These are phyloP conservation scores for Limnephilus lunatus DNA, from an alignment of 2,888 invertebrate genomes.

Conservation along the genomic window DNA sequence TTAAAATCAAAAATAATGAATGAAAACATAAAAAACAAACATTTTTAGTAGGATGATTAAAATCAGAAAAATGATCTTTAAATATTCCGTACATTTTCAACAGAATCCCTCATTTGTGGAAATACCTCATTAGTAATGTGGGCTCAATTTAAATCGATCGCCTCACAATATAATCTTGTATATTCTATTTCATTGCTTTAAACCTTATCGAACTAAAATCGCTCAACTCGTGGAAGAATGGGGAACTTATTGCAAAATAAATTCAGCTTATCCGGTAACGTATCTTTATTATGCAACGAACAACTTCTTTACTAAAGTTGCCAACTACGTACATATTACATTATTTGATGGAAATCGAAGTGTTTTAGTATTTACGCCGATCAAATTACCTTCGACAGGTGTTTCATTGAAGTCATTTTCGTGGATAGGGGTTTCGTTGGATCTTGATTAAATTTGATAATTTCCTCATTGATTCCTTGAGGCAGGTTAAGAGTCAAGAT, in stretches of 20 bases:
- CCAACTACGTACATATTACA: neutral
- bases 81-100: no score
- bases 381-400: neutral
- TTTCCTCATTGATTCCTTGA: neutral
- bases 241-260: slow-evolving; percentile 2
- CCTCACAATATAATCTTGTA: neutral
- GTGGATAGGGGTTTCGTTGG: no score
- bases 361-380: neutral
- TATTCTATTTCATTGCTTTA: neutral
- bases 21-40: no score
- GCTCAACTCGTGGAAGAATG: slow-evolving; percentile 2
- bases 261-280: neutral
- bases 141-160: neutral
- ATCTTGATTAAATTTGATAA: neutral
- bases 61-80: no score
- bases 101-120: no score
- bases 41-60: no score
- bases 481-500: neutral
- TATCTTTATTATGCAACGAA: neutral
- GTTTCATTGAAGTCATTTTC: neutral
- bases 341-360: neutral
- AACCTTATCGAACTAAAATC: neutral
- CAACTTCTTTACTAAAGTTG: neutral
- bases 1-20: no score
- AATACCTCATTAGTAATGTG: no score